A percentile compares a stretch with the other conserved stretches of the same genome.
Evolutionary conservation across 2,888 invertebrate genomes (phyloP).

Genomic region (Drosophila greeni): DNA sequence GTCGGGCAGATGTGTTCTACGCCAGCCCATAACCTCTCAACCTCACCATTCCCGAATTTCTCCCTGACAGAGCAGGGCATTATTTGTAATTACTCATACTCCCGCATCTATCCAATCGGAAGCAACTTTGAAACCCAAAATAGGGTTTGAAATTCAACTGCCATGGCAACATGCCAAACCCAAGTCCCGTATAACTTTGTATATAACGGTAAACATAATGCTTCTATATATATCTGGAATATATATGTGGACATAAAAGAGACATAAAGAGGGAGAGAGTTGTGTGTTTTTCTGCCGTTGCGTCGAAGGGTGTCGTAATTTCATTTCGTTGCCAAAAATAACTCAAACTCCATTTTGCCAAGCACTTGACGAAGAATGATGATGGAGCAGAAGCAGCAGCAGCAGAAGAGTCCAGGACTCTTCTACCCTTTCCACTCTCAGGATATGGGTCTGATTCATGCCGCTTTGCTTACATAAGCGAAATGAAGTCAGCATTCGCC

Average conservation of each 20-base stretch:
- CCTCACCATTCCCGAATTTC: constrained; percentile 9
- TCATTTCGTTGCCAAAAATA: constrained; percentile 68
- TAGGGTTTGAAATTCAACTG: constrained; percentile 68
- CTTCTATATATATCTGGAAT: constrained; percentile 4
- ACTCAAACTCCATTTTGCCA: constrained; percentile 71
- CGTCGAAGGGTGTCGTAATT: constrained; percentile 73
- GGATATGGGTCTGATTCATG: constrained; percentile 38
- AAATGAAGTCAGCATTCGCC: constrained; percentile 60
- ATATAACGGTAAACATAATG: constrained; percentile 44
- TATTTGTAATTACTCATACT: constrained; percentile 76
- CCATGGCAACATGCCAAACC: constrained; percentile 54
- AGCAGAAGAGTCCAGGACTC: constrained; percentile 3
- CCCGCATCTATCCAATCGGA: constrained; percentile 74
- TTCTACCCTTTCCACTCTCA: constrained; percentile 21
- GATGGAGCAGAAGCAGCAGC: not conserved
- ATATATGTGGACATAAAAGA: constrained; percentile 18
- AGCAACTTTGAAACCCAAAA: constrained; percentile 76
- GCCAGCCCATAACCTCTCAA: constrained; percentile 35
- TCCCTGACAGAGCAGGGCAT: constrained; percentile 41
- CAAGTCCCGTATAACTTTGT: constrained; percentile 17
- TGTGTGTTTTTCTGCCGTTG: constrained; percentile 35
- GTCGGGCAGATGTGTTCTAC: constrained; percentile 63
- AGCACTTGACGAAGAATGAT: constrained; percentile 33
- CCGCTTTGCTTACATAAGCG: constrained; percentile 33
- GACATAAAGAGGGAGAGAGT: constrained; percentile 18